These are phyloP conservation scores for Cotesia glomerata DNA, from an alignment of 1,140 invertebrate species.

Conservation along the genomic window DNA sequence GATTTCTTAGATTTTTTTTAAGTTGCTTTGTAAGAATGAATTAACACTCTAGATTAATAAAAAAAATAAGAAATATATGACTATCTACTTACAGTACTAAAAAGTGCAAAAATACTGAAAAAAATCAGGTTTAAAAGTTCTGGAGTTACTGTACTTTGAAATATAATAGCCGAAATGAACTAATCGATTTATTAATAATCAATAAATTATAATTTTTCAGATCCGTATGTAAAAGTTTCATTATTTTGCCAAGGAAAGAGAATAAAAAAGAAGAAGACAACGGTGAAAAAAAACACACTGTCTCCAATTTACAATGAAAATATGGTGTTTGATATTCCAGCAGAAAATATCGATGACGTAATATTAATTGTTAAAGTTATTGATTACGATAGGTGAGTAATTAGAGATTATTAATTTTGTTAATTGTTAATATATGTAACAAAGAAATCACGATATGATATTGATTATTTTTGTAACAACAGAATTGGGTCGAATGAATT, in stretches of 20 bases:
- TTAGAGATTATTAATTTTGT: slow-evolving; percentile 4
- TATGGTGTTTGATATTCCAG: slow-evolving; percentile 75
- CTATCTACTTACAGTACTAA: too few relatives aligned
- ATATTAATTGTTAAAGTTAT: slow-evolving; percentile 85
- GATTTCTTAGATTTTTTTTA: too few relatives aligned
- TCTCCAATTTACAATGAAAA: slow-evolving; percentile 82
- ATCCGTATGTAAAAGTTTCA: slow-evolving; percentile 82
- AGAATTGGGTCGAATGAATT: slow-evolving; percentile 87
- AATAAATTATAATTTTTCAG: slow-evolving; percentile 45
- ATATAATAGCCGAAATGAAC: too few relatives aligned
- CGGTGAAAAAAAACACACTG: slow-evolving; percentile 73
- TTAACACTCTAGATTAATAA: too few relatives aligned
- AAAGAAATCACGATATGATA: slow-evolving; percentile 23
- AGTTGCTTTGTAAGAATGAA: too few relatives aligned
- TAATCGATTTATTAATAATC: background rate
- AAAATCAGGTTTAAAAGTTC: too few relatives aligned
- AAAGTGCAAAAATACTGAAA: too few relatives aligned
- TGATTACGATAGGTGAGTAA: slow-evolving; percentile 82
- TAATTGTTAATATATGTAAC: background rate
- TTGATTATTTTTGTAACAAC: slow-evolving; percentile 28
- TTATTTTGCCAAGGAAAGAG: slow-evolving; percentile 70
- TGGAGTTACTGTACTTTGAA: too few relatives aligned
- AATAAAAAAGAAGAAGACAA: slow-evolving; percentile 78
- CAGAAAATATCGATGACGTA: slow-evolving; percentile 81
- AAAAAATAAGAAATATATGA: too few relatives aligned